phyloP scores from a whole-genome alignment of 2,113 vertebrate genomes.

The Zapus hudsonius region DNA sequence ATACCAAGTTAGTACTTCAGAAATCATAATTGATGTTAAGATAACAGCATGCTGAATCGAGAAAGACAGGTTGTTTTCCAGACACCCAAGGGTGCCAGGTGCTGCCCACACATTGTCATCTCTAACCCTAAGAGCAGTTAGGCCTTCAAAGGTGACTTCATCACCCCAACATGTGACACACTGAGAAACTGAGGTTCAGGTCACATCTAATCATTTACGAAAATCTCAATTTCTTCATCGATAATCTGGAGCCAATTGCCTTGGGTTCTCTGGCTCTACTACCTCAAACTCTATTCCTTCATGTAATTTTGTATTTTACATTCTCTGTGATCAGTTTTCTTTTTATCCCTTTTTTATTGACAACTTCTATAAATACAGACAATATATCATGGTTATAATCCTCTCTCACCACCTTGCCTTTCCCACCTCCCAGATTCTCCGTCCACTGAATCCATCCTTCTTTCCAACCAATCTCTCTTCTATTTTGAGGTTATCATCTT shows the following conservation, averaged over 20 bases:
- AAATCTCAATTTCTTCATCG: constrained; percentile 3
- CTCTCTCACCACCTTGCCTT: no score
- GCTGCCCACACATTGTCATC: background rate
- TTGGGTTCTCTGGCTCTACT: background rate
- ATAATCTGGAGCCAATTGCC: background rate
- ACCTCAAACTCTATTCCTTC: background rate
- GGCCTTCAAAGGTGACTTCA: background rate
- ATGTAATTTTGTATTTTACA: background rate
- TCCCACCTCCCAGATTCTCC: no score
- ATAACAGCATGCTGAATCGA: background rate
- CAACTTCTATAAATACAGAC: no score
- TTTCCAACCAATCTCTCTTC: no score
- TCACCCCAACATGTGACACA: background rate
- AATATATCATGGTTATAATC: no score
- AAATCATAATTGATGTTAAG: constrained; percentile 14
- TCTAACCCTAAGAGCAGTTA: background rate
- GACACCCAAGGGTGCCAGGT: background rate
- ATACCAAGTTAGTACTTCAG: background rate
- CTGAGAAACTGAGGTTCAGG: background rate
- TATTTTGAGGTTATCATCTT: no score
- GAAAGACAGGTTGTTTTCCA: background rate
- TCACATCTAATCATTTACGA: background rate
- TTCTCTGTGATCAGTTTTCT: background rate
- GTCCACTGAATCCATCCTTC: no score
- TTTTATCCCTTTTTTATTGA: no score